A percentile compares a stretch with the other conserved stretches of the same genome.
Conservation (phyloP, 2,888 invertebrate species). For the Drosophila stalkeri region DNA sequence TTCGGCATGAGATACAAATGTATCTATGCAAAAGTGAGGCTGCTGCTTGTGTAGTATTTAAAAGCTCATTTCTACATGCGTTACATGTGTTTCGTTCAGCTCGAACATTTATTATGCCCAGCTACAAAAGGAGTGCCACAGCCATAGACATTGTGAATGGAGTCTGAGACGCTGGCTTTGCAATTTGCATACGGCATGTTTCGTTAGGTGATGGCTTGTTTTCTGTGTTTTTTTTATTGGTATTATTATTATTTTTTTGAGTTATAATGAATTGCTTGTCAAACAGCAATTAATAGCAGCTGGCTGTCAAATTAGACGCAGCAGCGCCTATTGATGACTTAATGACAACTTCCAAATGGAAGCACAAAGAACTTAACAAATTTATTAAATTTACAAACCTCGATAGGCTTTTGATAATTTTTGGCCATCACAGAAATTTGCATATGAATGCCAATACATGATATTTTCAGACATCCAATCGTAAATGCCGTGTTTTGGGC, state of each 20-base stretch:
- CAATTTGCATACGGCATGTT: conserved; percentile 61
- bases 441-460: conserved; percentile 66
- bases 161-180: conserved; percentile 14
- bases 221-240: not conserved
- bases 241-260: not conserved
- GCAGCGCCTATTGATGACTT: conserved; percentile 63
- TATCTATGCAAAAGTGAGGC: conserved; percentile 58
- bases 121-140: conserved; percentile 47
- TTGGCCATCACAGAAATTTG: conserved; percentile 70
- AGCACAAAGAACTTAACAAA: conserved; percentile 65
- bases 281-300: conserved; percentile 71
- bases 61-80: conserved; percentile 72
- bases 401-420: conserved; percentile 70
- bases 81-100: conserved; percentile 70
- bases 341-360: conserved; percentile 77
- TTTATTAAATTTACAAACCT: conserved; percentile 70
- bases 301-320: conserved; percentile 65
- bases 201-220: conserved; percentile 10
- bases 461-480: conserved; percentile 29
- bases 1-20: conserved; percentile 24
- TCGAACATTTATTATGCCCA: conserved; percentile 71
- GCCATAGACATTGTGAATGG: not conserved
- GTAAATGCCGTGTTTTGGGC: conserved; percentile 60
- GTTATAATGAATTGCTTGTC: conserved; percentile 70
- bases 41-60: conserved; percentile 54